Percentiles rank a stretch among this genome's conserved stretches.
phyloP scores from a whole-genome alignment of 2,797 vertebrate species.

The Bradypodion ventrale region DNA sequence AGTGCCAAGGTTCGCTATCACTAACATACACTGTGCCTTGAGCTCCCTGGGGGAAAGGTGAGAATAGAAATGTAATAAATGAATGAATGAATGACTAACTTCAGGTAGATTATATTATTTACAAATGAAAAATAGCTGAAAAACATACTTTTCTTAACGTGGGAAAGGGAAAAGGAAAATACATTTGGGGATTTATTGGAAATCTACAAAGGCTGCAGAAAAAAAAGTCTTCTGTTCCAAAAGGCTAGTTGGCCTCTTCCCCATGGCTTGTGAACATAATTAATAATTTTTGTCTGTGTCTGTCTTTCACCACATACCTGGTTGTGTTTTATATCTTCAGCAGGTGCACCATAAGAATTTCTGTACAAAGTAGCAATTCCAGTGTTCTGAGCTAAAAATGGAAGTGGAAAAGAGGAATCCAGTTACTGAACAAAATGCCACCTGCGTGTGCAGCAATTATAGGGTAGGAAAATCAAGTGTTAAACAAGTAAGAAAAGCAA shows the following conservation, averaged over 20 bases:
- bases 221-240: not conserved
- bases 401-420: slow-evolving; percentile 37
- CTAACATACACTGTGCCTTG: too few relatives aligned
- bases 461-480: not conserved
- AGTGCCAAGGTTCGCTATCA: too few relatives aligned
- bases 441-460: not conserved
- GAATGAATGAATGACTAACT: not conserved
- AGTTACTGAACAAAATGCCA: slow-evolving; percentile 42
- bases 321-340: slow-evolving; percentile 95
- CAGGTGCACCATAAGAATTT: slow-evolving; percentile 92
- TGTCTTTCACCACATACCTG: slow-evolving; percentile 77
- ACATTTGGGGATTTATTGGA: not conserved
- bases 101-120: not conserved
- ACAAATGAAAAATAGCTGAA: not conserved
- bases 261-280: not conserved
- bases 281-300: not conserved
- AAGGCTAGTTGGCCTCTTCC: not conserved
- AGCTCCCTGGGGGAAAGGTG: too few relatives aligned
- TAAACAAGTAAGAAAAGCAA: not conserved
- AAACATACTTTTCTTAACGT: not conserved
- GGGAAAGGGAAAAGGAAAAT: too few relatives aligned
- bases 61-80: too few relatives aligned
- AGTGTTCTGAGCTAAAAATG: slow-evolving; percentile 87
- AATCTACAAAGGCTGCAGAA: not conserved
- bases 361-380: slow-evolving; percentile 95